phyloP scores from a whole-genome alignment of 2,888 invertebrate species.

The Ceratothoa steindachneri region DNA sequence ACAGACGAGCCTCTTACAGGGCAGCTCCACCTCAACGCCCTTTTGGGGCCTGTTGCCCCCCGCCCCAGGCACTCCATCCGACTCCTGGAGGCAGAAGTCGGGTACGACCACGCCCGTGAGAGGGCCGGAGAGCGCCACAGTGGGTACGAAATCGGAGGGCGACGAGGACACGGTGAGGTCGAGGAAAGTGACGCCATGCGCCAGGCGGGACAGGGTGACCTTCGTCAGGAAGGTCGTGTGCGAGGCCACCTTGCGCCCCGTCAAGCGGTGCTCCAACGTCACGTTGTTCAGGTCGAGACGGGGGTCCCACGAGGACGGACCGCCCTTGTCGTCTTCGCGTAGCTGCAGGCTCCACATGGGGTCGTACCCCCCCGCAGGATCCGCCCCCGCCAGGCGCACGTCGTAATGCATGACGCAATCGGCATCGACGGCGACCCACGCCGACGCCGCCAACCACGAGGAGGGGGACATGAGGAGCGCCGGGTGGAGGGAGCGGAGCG shows the following conservation, averaged over 20 bases:
- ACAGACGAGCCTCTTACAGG: constrained; percentile 16
- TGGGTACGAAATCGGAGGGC: not conserved
- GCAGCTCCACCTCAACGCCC: not conserved
- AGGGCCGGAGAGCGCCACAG: not conserved
- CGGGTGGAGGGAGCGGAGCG: constrained; percentile 47
- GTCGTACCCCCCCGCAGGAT: constrained; percentile 14
- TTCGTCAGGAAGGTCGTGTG: constrained; percentile 30
- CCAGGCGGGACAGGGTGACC: constrained; percentile 35
- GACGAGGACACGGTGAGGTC: constrained; percentile 20
- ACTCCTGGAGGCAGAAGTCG: not conserved
- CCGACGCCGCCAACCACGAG: constrained; percentile 48
- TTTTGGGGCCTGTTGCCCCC: not conserved
- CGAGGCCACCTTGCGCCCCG: constrained; percentile 36
- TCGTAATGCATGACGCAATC: constrained; percentile 50
- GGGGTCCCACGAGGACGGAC: constrained; percentile 35
- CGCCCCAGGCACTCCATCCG: not conserved
- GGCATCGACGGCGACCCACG: constrained; percentile 49
- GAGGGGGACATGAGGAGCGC: constrained; percentile 45
- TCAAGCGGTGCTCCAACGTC: constrained; percentile 31
- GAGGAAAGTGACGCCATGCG: constrained; percentile 30
- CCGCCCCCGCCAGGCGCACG: constrained; percentile 42
- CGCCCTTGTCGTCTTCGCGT: constrained; percentile 40
- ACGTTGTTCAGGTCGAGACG: constrained; percentile 24
- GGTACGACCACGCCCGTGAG: constrained; percentile 11
- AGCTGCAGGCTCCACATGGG: constrained; percentile 39